These are phyloP conservation scores for Punctoribates punctum DNA, from an alignment of 2,888 invertebrate genomes.

Conservation along the genomic window DNA sequence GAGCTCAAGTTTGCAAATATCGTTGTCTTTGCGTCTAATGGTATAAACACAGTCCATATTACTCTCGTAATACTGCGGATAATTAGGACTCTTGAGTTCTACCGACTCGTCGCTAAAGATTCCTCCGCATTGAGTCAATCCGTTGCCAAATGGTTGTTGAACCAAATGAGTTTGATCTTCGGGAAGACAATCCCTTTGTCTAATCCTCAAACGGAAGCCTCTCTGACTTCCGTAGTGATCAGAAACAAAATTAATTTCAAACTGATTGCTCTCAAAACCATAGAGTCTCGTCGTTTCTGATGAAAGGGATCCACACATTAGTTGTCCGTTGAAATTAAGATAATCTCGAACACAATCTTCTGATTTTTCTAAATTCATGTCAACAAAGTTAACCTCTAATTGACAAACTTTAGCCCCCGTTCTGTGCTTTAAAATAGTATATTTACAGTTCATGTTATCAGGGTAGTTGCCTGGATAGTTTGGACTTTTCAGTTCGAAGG, in stretches of 20 bases:
- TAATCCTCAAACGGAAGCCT: slow-evolving; percentile 40
- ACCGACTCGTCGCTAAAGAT: slow-evolving; percentile 37
- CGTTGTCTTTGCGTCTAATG: slow-evolving; percentile 44
- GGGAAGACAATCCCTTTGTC: slow-evolving; percentile 43
- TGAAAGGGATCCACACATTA: slow-evolving; percentile 48
- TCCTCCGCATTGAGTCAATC: slow-evolving; percentile 24
- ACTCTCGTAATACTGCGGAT: slow-evolving; percentile 48
- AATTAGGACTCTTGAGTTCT: slow-evolving; percentile 47
- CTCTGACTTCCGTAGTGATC: slow-evolving; percentile 38
- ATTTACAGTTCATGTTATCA: slow-evolving; percentile 47
- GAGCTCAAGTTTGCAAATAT: slow-evolving; percentile 49
- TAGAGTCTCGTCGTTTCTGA: slow-evolving; percentile 43
- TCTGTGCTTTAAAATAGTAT: slow-evolving; percentile 44
- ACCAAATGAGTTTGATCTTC: background rate
- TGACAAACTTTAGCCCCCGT: slow-evolving; percentile 46
- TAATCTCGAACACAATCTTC: slow-evolving; percentile 48
- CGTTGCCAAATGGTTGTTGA: slow-evolving; percentile 14
- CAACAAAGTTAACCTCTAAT: slow-evolving; percentile 47
- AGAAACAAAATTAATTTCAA: slow-evolving; percentile 45
- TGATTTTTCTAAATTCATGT: slow-evolving; percentile 47
- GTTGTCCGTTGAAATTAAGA: slow-evolving; percentile 48
- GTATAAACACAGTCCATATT: slow-evolving; percentile 48
- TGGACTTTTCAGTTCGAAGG: slow-evolving; percentile 46
- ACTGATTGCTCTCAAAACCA: slow-evolving; percentile 45
- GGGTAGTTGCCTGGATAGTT: slow-evolving; percentile 47